phyloP scores from a whole-genome alignment of 1,140 invertebrate genomes.

The Xylocopa sonorina region DNA sequence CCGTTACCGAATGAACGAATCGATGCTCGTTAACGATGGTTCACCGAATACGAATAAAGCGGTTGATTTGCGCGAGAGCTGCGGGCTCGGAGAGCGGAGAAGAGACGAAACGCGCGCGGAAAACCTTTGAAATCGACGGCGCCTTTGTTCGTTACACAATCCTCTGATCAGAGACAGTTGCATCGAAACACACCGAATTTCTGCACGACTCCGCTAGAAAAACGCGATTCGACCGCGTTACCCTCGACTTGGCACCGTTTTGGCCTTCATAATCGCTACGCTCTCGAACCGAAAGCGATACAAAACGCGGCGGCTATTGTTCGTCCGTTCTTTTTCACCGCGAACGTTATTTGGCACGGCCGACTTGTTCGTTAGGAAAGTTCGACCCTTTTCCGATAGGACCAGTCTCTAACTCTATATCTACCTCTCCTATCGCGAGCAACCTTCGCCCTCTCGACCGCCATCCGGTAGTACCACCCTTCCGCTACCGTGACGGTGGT shows the following conservation, averaged over 20 bases:
- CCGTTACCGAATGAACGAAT: constrained; percentile 6
- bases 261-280: no score
- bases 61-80: constrained; percentile 20
- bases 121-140: constrained; percentile 35
- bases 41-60: constrained; percentile 34
- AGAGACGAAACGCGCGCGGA: background rate
- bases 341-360: no score
- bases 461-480: constrained; percentile 41
- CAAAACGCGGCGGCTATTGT: no score
- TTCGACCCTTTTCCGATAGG: constrained; percentile 58
- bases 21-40: constrained; percentile 38
- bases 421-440: constrained; percentile 29
- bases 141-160: background rate
- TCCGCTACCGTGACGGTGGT: constrained; percentile 8
- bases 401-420: constrained; percentile 36
- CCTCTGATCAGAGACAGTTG: no score
- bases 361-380: constrained; percentile 12
- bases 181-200: no score
- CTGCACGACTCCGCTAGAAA: no score
- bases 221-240: no score
- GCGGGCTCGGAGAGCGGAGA: no score
- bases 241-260: no score
- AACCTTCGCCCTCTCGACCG: constrained; percentile 15
- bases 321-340: no score
- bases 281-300: no score